These are phyloP conservation scores for Plagodis pulveraria DNA, from an alignment of 2,888 invertebrate species.

Conservation along the genomic window DNA sequence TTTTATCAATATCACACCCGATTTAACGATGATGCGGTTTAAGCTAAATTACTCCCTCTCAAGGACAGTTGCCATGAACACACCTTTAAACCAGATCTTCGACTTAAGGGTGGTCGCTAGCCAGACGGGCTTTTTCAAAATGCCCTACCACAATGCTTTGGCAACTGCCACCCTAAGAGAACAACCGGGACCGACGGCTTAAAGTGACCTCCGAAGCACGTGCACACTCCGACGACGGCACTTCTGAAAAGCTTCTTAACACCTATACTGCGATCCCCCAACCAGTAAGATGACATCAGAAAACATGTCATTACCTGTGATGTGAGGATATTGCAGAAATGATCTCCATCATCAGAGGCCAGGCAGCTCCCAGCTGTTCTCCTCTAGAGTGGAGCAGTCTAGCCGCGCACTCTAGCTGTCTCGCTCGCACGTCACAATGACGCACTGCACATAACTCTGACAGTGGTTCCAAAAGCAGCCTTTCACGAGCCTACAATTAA, in stretches of 20 bases:
- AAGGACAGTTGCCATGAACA: no score
- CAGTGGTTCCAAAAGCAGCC: conserved; percentile 93
- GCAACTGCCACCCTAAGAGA: no score
- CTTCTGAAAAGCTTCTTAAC: not conserved
- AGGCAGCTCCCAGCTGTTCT: conserved; percentile 96
- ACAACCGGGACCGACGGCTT: no score
- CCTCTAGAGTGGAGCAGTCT: conserved; percentile 96
- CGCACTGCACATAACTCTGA: conserved; percentile 95
- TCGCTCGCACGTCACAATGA: conserved; percentile 96
- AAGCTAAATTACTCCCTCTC: no score
- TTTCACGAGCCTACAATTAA: conserved; percentile 87
- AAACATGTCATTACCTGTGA: conserved; percentile 88
- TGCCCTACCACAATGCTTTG: no score
- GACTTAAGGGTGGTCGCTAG: no score
- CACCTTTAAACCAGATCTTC: no score
- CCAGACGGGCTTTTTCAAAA: no score
- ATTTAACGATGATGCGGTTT: no score
- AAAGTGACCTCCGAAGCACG: no score
- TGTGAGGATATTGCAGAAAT: conserved; percentile 97
- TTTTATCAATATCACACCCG: no score
- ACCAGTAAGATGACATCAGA: not conserved
- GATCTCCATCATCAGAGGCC: conserved; percentile 97
- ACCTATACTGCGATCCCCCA: not conserved
- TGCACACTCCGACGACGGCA: no score
- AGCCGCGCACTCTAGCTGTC: conserved; percentile 97